phyloP scores from a whole-genome alignment of 64 coral and sea anemone species.

The Stylophora pistillata region DNA sequence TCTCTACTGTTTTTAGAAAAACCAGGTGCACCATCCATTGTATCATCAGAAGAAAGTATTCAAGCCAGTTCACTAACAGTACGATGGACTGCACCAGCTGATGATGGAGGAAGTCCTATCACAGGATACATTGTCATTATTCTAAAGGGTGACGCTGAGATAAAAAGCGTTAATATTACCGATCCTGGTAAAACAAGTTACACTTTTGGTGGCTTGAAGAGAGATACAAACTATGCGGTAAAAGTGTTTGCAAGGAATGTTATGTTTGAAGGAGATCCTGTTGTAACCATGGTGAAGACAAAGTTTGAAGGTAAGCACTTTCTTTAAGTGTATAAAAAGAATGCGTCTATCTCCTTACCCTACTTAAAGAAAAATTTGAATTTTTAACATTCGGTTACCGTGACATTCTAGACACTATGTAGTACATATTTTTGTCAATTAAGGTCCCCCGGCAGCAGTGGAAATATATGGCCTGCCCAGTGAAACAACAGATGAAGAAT shows the following conservation, averaged over 20 bases:
- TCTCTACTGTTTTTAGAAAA: background rate
- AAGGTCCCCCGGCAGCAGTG: background rate
- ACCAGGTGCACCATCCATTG: background rate
- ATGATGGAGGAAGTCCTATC: slow-evolving; percentile 1
- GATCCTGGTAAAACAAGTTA: background rate
- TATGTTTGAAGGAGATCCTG: background rate
- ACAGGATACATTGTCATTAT: background rate
- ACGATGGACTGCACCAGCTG: background rate
- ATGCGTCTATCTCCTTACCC: too few species aligned
- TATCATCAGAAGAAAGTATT: background rate
- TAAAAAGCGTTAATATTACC: background rate
- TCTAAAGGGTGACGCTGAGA: background rate
- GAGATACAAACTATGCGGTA: background rate
- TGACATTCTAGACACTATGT: too few species aligned
- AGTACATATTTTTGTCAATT: too few species aligned
- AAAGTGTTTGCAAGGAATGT: background rate
- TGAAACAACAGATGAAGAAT: background rate
- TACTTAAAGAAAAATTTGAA: too few species aligned
- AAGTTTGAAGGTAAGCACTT: too few species aligned
- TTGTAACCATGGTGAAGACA: too few species aligned
- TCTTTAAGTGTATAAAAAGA: too few species aligned
- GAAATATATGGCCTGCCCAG: background rate
- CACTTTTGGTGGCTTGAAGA: background rate
- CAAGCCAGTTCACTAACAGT: background rate
- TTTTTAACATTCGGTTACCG: too few species aligned